A percentile compares a stretch with the other conserved stretches of the same genome.
Evolutionary conservation across 1,140 invertebrate genomes (phyloP).

Genomic region (Melipona quadrifasciata): DNA sequence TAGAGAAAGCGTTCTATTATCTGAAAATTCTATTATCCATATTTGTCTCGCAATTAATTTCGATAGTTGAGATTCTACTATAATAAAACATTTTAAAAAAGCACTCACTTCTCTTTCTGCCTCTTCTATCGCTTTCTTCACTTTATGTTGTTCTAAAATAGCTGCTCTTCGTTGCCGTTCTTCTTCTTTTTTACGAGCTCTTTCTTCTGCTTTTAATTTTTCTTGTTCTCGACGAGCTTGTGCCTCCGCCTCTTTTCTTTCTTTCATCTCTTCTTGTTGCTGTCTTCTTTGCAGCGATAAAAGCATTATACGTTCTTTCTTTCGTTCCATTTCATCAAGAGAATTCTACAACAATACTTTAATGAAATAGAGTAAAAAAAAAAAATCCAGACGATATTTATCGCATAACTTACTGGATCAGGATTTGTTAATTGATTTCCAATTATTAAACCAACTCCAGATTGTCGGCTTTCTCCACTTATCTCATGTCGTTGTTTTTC

Average conservation of each 20-base stretch:
- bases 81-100: constrained; percentile 23
- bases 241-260: constrained; percentile 92
- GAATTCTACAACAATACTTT: constrained; percentile 83
- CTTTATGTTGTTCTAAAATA: constrained; percentile 96
- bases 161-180: constrained; percentile 91
- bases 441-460: constrained; percentile 86
- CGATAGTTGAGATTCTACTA: no score
- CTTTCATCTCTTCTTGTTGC: constrained; percentile 93
- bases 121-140: constrained; percentile 96
- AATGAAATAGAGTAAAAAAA: not conserved
- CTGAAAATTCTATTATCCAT: no score
- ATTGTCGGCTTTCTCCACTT: constrained; percentile 63
- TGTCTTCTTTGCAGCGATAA: constrained; percentile 92
- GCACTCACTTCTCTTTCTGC: constrained; percentile 90
- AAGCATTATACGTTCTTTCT: constrained; percentile 94
- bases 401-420: constrained; percentile 84
- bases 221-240: constrained; percentile 90
- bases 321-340: constrained; percentile 94
- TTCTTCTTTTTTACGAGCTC: constrained; percentile 93
- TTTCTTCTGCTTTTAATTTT: constrained; percentile 92
- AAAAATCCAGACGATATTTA: not conserved
- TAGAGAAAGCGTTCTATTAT: no score
- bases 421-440: constrained; percentile 85
- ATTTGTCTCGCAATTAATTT: no score
- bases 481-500: constrained; percentile 72